Evolutionary conservation across 2,888 invertebrate genomes (phyloP), one percentile per base, ranked within the genome.

Genomic region (Euphydryas editha): DNA sequence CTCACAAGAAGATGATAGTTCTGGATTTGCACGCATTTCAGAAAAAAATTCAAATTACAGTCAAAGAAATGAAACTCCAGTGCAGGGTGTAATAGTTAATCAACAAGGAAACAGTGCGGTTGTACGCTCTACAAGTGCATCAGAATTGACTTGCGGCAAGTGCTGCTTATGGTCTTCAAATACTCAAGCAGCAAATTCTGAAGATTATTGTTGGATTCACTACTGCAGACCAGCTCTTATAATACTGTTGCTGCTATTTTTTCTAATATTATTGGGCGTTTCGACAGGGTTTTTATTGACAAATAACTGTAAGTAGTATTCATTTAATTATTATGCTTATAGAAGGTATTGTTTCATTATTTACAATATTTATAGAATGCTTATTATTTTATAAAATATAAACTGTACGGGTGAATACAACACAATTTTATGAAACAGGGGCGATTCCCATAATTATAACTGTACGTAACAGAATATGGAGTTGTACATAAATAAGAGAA

Each of bases 211-310:
- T 75, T 93, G 93, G 93, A 86, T 91, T 70, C 90, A 93, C 72
- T 93, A 93, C 80, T 93, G 93, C 79, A 88, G 92, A 72, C 94
- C 94, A 15, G 92, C 94, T 13, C 81, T 94, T 49, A 93, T 94
- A 75, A 87, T 93, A 44, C 81, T 94, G 62, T 82, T 94, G 63
- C 83, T 94, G 69, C 83, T 93, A 72, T 91, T 93, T 86, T 93
- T 94, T 85, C 83, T 94, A 79, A 88, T 93, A 72, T 83, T 94
- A 78, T 88, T 94, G 84, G 93, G 93, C 70, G 90, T 93, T 71
- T 91, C 93, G 76, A 93, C 93, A 81, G 93, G 93, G 81, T 92
- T 94, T 76, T 85, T 94, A 82, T 84, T 94, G 80, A 94, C 93
- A 78, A 93, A 93, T 85, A 94, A 94, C 82, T 94, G 94, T 94